These are phyloP conservation scores for Leptopterna dolabrata DNA, from an alignment of 2,888 invertebrate genomes.

Conservation along the genomic window DNA sequence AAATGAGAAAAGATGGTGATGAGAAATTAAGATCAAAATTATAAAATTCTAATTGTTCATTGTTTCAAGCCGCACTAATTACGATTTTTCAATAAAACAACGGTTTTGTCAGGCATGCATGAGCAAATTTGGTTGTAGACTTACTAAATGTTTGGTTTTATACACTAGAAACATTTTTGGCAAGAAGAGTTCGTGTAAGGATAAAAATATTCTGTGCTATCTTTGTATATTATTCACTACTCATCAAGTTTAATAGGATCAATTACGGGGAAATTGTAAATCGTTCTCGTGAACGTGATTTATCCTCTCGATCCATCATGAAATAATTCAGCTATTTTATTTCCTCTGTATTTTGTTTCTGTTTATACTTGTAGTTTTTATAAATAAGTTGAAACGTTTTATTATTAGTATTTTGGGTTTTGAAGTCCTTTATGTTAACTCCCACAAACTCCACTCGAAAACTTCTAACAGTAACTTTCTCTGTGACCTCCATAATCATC, in stretches of 20 bases:
- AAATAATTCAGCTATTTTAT: not conserved
- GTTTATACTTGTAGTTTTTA: conserved; percentile 37
- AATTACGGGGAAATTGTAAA: not conserved
- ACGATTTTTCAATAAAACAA: not conserved
- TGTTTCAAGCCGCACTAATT: not conserved
- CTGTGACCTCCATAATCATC: not conserved
- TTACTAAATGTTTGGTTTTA: not conserved
- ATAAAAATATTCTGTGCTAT: not conserved
- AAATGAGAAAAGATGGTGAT: not conserved
- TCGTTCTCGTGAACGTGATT: not conserved
- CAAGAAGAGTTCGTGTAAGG: not conserved
- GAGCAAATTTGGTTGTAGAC: not conserved
- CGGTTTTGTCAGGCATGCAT: not conserved
- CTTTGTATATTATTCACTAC: conserved; percentile 18
- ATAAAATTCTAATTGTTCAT: not conserved
- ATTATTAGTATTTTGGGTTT: not conserved
- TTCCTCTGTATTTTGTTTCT: not conserved
- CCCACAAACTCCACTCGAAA: not conserved
- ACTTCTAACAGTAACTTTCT: not conserved
- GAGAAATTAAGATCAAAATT: not conserved
- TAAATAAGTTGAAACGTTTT: conserved; percentile 1
- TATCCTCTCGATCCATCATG: not conserved
- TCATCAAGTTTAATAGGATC: not conserved
- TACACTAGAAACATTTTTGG: not conserved
- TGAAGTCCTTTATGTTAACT: not conserved